Evolutionary conservation across 23 tunicate genomes (phyloP), one percentile per base, ranked within the genome.

Genomic region (Ciona savignyi): DNA sequence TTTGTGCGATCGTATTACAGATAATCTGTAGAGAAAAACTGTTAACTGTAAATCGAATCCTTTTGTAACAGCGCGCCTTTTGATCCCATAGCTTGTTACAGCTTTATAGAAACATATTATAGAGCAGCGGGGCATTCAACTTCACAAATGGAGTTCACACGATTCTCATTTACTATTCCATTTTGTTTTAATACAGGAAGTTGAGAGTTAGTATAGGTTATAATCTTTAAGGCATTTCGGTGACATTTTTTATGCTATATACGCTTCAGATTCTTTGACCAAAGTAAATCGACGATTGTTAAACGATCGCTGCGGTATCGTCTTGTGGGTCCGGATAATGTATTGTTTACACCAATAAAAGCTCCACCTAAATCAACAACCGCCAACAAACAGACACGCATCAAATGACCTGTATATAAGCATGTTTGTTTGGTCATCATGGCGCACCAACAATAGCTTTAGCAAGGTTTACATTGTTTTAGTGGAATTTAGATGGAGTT

Each of bases 31-130:
- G 26, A 24, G 11, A 15, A 51, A 69, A 69, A 69, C 73, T 31
- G 34, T 69, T 23, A 69, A 24, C 73, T 49, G 73, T 69, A 69
- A 69, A 34, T 33, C 25, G 73, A 69, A 51, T 31, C 29, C 49
- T 51, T 69, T 69, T 69, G 73, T 69, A 69, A 34, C 51, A 19
- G 73, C 56, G n/a, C n/a, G n/a, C n/a, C n/a, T n/a, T n/a, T n/a
- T n/a, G n/a, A n/a, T n/a, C n/a, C n/a, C n/a, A n/a, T n/a, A n/a
- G n/a, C n/a, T n/a, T n/a, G n/a, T n/a, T n/a, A n/a, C n/a, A n/a
- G n/a, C n/a, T n/a, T n/a, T n/a, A n/a, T n/a, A n/a, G n/a, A n/a
- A n/a, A n/a, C n/a, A n/a, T n/a, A n/a, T n/a, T n/a, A n/a, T n/a
- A n/a, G n/a, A n/a, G n/a, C n/a, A n/a, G n/a, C n/a, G n/a, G n/a